These are phyloP conservation scores for Gymnoscopelus microlampas DNA, from an alignment of 2,797 vertebrate genomes.

Conservation along the genomic window DNA sequence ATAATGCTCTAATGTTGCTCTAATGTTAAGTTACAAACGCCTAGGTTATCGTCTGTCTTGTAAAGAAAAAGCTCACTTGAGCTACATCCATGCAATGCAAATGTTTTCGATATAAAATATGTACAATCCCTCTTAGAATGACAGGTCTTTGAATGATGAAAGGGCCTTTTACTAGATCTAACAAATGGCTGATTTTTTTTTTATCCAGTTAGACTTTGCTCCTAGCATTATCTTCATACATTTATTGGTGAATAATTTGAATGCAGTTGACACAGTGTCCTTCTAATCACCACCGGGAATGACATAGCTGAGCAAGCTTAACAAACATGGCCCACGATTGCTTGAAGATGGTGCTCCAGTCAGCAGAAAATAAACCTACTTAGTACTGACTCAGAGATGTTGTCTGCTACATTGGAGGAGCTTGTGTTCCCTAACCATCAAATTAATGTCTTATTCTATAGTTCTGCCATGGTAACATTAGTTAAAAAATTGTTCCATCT, in stretches of 20 bases:
- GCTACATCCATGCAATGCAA: background rate
- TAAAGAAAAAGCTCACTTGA: too few relatives aligned
- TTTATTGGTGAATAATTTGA: conserved; percentile 3
- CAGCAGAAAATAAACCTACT: background rate
- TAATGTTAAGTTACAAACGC: background rate
- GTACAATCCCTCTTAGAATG: too few relatives aligned
- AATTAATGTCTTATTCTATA: background rate
- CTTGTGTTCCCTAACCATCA: too few relatives aligned
- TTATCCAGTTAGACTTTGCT: background rate
- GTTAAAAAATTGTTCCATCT: too few relatives aligned
- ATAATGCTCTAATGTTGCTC: background rate
- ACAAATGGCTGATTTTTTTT: too few relatives aligned
- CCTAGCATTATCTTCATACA: background rate
- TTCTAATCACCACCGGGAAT: background rate
- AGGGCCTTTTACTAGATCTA: too few relatives aligned
- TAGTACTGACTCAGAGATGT: too few relatives aligned
- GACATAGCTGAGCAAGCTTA: background rate
- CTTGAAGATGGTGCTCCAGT: background rate
- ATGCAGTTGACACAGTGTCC: background rate
- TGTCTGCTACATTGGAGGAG: too few relatives aligned
- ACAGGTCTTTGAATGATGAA: too few relatives aligned
- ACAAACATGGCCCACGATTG: background rate
- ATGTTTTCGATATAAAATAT: background rate
- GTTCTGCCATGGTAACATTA: background rate
- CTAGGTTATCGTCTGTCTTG: too few relatives aligned